phyloP scores from a whole-genome alignment of 2,113 vertebrate species.

The Epinephelus moara region DNA sequence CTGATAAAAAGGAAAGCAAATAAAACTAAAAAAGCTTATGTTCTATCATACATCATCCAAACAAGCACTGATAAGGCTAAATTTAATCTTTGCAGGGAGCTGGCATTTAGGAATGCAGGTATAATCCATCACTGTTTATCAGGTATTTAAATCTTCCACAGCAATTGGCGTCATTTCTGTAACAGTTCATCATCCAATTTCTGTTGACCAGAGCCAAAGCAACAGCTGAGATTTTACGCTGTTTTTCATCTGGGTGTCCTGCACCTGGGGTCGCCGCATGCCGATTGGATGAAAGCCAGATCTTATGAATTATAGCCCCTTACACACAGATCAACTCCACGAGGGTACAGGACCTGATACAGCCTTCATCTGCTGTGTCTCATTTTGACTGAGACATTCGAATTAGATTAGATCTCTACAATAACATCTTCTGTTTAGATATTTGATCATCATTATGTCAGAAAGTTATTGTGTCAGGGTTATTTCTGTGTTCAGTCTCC shows the following conservation, averaged over 20 bases:
- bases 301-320: constrained; percentile 19
- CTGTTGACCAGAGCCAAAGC: constrained; percentile 15
- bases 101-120: constrained; percentile 28
- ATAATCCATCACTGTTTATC: constrained; percentile 20
- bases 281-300: constrained; percentile 36
- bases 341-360: not conserved
- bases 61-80: not conserved
- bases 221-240: constrained; percentile 37
- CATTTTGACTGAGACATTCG: constrained; percentile 31
- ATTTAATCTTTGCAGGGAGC: not conserved
- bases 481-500: constrained; percentile 11
- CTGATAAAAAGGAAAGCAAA: not conserved
- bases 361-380: constrained; percentile 25
- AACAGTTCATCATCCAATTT: constrained; percentile 23
- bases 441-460: constrained; percentile 41
- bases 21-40: not conserved
- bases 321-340: constrained; percentile 4
- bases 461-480: constrained; percentile 5
- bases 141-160: constrained; percentile 2
- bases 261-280: constrained; percentile 25
- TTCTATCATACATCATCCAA: not conserved
- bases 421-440: not conserved
- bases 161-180: constrained; percentile 20
- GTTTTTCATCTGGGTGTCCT: constrained; percentile 37
- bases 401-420: constrained; percentile 19